These are phyloP conservation scores for Pterostichus madidus DNA, from an alignment of 2,888 invertebrate species.

Conservation along the genomic window DNA sequence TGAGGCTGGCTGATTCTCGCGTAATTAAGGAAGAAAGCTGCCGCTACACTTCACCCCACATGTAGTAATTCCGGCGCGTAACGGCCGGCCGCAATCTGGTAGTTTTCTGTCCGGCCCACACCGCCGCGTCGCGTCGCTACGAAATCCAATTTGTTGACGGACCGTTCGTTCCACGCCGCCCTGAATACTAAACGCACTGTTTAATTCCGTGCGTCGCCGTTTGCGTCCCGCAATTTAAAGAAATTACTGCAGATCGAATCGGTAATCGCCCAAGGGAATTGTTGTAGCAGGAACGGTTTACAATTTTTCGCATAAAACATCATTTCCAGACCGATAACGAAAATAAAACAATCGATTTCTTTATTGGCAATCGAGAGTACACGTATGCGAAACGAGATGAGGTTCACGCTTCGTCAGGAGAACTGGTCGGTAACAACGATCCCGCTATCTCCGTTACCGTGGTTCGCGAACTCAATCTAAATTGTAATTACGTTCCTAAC, in stretches of 20 bases:
- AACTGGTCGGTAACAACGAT: background rate
- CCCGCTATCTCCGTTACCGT: background rate
- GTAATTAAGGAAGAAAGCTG: conserved; percentile 53
- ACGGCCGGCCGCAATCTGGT: conserved; percentile 57
- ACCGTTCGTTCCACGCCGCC: conserved; percentile 43
- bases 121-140: conserved; percentile 15
- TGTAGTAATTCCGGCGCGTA: conserved; percentile 50
- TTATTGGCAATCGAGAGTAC: background rate
- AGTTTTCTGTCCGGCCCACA: conserved; percentile 42
- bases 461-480: conserved; percentile 56
- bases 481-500: conserved; percentile 58
- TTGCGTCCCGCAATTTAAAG: conserved; percentile 60
- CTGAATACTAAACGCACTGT: conserved; percentile 61
- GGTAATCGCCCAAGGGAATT: conserved; percentile 58
- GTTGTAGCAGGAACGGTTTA: background rate
- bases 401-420: conserved; percentile 49
- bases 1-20: conserved; percentile 42
- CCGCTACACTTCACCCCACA: conserved; percentile 26
- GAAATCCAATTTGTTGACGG: conserved; percentile 64
- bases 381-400: background rate
- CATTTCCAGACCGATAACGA: background rate
- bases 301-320: conserved; percentile 57
- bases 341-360: conserved; percentile 52
- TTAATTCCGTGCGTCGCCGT: conserved; percentile 54
- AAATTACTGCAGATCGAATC: conserved; percentile 62